Base-by-base conservation (phyloP, 2,797 vertebrate genomes). In the Chelon labrosus region DNA sequence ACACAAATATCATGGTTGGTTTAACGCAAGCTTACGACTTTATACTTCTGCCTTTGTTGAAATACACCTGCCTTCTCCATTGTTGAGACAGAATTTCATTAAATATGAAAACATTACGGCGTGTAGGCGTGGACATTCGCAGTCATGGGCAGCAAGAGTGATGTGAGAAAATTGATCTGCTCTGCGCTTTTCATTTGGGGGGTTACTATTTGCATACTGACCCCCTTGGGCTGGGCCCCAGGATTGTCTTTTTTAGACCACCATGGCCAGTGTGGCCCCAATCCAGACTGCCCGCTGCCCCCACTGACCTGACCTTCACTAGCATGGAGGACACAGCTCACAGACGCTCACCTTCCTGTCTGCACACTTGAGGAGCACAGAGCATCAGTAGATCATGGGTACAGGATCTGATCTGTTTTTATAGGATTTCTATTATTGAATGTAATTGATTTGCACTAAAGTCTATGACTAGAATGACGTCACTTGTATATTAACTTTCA, bases 131-230 rank as follows among this genome's bases (percentile, higher is more conserved):
- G 78, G 75, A 85, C 84, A 83, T 84, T 85, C 87, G 87, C 82
- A 89, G 87, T 86, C 85, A 88, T 81, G 73, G 80, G 84, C 76
- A 85, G 84, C 61, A 77, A 84, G 81, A 91, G 77, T 88, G 79
- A 90, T 89, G 85, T 92, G 92, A 91, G 91, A 92, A 93, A 90
- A 90, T 86, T 91, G 88, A 94, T 94, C 82, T 46, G 66, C 74
- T 75, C 79, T 77, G 20, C 63, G 65, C 70, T 77, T 90, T 89
- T 92, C 89, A 85, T 70, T 79, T 50, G 19, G n/a, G 84, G 75
- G 90, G 89, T 91, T 79, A 84, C 65, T 75, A 93, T 95, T 93
- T 94, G 89, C 91, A 94, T 94, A 80, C 85, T 93, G 90, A 92
- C 89, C 91, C 81, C 83, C 44, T 27, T 68, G 75, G 68, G 75